Percentiles rank a stretch among this genome's conserved stretches.
phyloP scores from a whole-genome alignment of 2,888 invertebrate species.

The Uropetala carovei region DNA sequence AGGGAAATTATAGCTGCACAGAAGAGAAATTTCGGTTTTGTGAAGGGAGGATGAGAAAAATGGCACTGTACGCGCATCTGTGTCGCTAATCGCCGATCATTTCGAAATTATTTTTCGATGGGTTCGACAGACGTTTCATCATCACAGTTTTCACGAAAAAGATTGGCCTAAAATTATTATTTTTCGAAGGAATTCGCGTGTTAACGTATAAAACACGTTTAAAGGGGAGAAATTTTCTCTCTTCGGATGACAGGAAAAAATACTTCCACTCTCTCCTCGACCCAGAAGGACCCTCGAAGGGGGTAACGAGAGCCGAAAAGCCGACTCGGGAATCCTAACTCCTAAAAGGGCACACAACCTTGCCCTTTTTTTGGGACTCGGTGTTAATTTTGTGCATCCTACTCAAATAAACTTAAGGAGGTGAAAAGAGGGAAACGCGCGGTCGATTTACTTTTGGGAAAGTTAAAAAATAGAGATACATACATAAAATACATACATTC shows the following conservation, averaged over 20 bases:
- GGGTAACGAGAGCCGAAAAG: neutral
- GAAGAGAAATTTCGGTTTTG: slow-evolving; percentile 5
- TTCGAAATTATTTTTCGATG: neutral
- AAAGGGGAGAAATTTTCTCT: neutral
- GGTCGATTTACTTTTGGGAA: neutral
- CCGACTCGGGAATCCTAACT: neutral
- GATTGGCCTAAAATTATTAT: neutral
- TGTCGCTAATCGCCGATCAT: neutral
- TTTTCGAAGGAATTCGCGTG: neutral
- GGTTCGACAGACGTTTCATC: neutral
- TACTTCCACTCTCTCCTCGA: neutral
- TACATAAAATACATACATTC: neutral
- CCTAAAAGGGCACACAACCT: neutral
- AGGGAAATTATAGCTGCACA: neutral
- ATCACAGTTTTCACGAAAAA: neutral
- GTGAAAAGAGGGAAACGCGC: neutral
- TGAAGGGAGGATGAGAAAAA: neutral
- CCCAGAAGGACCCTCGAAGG: neutral
- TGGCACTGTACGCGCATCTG: neutral
- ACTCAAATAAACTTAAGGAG: neutral
- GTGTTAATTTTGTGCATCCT: neutral
- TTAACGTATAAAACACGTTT: neutral
- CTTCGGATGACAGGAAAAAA: neutral
- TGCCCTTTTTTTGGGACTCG: neutral
- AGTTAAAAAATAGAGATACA: neutral